Base-by-base conservation (phyloP, 2,888 invertebrate species). In the Scrobipalpa costella region DNA sequence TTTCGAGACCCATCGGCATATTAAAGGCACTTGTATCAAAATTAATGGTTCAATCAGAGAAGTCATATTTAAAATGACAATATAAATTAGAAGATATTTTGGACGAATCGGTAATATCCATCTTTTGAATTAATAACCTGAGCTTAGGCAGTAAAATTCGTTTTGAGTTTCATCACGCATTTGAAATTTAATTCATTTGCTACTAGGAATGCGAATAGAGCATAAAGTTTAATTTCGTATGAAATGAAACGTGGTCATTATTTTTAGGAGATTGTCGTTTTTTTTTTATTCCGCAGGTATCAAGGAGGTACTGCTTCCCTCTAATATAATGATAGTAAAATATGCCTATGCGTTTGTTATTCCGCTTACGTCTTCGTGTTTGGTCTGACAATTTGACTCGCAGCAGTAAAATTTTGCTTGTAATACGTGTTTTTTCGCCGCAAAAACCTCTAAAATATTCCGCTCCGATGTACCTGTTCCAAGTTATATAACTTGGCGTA, bases 321-420 rank as follows among this genome's bases (percentile, higher is more conserved):
- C 70, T 62, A 67, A 67, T 73, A 77, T 79, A 78, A 75, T 66
- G 69, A 71, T 72, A 70, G 69, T 73, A 77, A 77, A 72, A 76
- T 69, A 70, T 72, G 69, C 69, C 70, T 71, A 70, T 69, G 72
- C 74, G 76, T 80, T 83, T 79, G 75, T 73, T 80, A 83, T 83
- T 84, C 82, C 76, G 76, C 73, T 72, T 79, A 72, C 79, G 78
- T 78, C 69, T 73, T 71, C 69, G 68, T 79, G 72, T 81, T 80
- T 81, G 79, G 80, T 78, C 76, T 78, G 73, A 71, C n/a, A 80
- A 81, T 83, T 83, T 79, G 81, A 79, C 77, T 83, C 71, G 70
- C 70, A 73, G 77, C 78, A 79, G 80, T 81, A 81, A 75, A 75
- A 76, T 77, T 80, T 79, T 76, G 77, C 74, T 75, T 79, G 21